Conservation (phyloP, 1,140 invertebrate species). For the Calephelis virginiensis region DNA sequence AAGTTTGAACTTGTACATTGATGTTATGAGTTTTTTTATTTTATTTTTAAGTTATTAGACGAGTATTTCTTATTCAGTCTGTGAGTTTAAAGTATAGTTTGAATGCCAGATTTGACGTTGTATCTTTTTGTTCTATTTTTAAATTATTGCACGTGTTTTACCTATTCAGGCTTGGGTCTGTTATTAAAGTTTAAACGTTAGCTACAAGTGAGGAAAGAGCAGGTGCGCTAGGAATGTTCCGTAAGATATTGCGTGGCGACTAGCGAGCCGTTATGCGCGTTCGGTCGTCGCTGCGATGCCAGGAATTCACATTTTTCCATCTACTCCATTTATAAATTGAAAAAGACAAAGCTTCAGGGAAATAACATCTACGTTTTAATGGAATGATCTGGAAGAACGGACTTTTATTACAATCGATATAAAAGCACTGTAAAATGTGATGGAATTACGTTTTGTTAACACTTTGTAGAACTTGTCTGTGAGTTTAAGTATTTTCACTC, state of each 20-base stretch:
- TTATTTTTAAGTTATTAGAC: too few species aligned
- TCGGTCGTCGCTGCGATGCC: constrained; percentile 9
- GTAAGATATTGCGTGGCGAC: constrained; percentile 9
- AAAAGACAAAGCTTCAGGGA: constrained; percentile 18
- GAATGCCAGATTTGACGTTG: too few species aligned
- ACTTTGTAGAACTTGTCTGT: too few species aligned
- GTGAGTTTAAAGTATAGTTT: too few species aligned
- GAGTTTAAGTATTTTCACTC: too few species aligned
- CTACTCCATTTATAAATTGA: constrained; percentile 18
- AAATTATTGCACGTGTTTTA: not conserved
- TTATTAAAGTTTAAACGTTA: not conserved
- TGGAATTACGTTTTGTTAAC: too few species aligned
- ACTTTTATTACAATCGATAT: constrained; percentile 11
- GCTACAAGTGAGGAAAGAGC: not conserved
- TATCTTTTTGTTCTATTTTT: not conserved
- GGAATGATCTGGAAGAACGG: constrained; percentile 8
- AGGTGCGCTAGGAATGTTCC: constrained; percentile 4
- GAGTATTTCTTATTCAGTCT: too few species aligned
- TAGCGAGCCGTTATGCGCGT: constrained; percentile 7
- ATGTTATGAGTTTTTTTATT: too few species aligned
- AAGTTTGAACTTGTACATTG: too few species aligned
- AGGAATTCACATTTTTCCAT: constrained; percentile 15
- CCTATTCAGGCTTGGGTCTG: not conserved
- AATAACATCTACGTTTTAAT: constrained; percentile 16
- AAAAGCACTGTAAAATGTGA: not conserved